Base-by-base conservation (phyloP, 2,113 vertebrate species). In the Rhynchomys soricoides region DNA sequence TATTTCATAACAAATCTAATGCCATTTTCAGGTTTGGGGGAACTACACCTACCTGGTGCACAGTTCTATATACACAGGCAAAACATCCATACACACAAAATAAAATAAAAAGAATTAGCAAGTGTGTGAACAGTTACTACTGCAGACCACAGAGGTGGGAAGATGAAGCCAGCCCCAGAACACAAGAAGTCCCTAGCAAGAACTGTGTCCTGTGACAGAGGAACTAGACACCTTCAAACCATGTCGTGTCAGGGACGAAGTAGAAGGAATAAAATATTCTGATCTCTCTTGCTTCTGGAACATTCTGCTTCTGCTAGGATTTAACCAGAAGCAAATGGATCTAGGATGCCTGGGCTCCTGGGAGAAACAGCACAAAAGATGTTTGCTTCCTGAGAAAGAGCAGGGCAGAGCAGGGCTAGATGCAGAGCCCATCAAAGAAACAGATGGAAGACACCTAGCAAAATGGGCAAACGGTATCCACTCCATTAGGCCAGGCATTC, bases 401-500 rank as follows among this genome's bases (percentile, higher is more conserved):
- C 55, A 17, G 45, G 6, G 19, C 24, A n/a, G 37, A 55, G 13
- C 9, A 24, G 2, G 31, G 57, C 24, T 15, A 37, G 34, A 7
- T 52, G 62, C 64, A 15, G 15, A 7, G 43, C 1, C 10, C 43
- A 31, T 7, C 7, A 62, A 4, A 50, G 21, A 62, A 62, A 71
- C 34, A 50, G 26, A 31, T 7, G 2, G 50, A 26, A 57, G 40
- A 43, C 0, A 2, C 5, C 8, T 8, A 71, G 59, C 5, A 12
- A 26, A 86, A 15, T 45, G 37, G 31, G 24, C 3, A 1, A 11
- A 16, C 9, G 29, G 34, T 5, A 19, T 37, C 15, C 22, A 29
- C 5, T 70, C n/a, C 0, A 12, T 26, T 55, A 8, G 4, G 19
- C 17, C 0, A 1, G 13, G 22, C 4, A 1, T 22, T 19, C 7